phyloP scores from a whole-genome alignment of 2,888 invertebrate genomes.

The Suillia variegata region DNA sequence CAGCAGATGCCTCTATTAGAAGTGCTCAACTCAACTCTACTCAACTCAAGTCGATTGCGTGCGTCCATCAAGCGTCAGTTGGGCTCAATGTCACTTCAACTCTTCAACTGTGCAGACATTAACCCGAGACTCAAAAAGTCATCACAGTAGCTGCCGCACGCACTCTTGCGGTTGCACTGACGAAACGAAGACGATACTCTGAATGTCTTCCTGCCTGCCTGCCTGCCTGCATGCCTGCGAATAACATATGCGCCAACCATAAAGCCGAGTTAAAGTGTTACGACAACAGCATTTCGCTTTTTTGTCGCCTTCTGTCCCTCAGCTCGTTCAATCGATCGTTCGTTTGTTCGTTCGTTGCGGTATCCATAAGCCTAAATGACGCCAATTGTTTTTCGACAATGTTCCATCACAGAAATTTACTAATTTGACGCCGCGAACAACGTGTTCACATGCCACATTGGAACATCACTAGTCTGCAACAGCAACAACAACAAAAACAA shows the following conservation, averaged over 20 bases:
- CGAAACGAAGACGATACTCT: too few relatives aligned
- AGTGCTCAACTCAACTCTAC: too few relatives aligned
- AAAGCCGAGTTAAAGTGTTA: neutral
- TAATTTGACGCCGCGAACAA: too few relatives aligned
- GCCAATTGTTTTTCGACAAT: too few relatives aligned
- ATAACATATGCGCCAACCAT: neutral
- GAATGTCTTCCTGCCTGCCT: neutral
- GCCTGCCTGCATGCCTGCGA: neutral
- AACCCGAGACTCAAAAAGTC: neutral
- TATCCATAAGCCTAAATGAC: neutral
- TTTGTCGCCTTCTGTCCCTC: neutral
- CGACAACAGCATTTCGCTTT: neutral
- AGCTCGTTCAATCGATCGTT: neutral
- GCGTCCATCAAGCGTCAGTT: conserved; percentile 50
- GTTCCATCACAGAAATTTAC: too few relatives aligned
- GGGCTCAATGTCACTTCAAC: conserved; percentile 54
- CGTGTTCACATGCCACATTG: too few relatives aligned
- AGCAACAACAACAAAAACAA: neutral
- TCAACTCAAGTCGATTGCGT: conserved; percentile 42
- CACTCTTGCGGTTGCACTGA: conserved; percentile 21
- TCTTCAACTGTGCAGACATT: conserved; percentile 18
- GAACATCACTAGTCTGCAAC: too few relatives aligned
- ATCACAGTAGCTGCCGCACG: conserved; percentile 1
- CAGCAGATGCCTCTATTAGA: too few relatives aligned
- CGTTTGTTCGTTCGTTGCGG: neutral